Evolutionary conservation across 2,113 vertebrate genomes (phyloP).

Genomic region (Grammomys dolichurus): DNA sequence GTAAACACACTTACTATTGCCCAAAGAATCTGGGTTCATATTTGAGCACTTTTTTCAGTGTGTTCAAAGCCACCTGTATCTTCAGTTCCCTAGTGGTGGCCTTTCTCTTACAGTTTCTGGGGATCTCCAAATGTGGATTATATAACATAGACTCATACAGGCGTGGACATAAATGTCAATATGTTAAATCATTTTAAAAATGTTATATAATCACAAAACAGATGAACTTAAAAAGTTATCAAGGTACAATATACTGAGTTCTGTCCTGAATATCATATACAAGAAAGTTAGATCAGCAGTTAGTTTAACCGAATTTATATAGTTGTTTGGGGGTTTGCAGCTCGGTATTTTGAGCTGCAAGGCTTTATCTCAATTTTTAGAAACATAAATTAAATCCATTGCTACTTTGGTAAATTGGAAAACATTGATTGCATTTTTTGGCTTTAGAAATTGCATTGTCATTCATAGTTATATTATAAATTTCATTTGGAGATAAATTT

Average conservation of each 20-base stretch:
- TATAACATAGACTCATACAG: background rate
- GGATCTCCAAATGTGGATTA: too few species aligned
- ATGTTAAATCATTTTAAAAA: background rate
- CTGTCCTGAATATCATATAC: background rate
- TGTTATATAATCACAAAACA: too few species aligned
- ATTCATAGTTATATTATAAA: background rate
- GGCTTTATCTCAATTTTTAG: background rate
- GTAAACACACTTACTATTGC: background rate
- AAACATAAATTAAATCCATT: background rate
- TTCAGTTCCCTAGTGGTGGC: rapidly evolving
- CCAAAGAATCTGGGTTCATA: background rate
- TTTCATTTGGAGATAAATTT: background rate
- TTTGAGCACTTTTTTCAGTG: background rate
- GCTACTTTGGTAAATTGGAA: background rate
- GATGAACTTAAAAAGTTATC: background rate
- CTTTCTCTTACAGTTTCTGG: background rate
- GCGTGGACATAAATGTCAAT: too few species aligned
- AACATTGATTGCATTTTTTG: background rate
- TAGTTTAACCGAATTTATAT: background rate
- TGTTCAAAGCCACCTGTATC: background rate
- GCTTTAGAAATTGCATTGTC: background rate
- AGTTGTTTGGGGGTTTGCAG: background rate
- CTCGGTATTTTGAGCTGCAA: background rate
- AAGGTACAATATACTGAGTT: background rate
- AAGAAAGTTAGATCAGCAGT: background rate